Percentiles rank a stretch among this genome's conserved stretches.
These are phyloP conservation scores for Sarcophilus harrisii DNA, from an alignment of 2,797 vertebrate species.

Conservation along the genomic window DNA sequence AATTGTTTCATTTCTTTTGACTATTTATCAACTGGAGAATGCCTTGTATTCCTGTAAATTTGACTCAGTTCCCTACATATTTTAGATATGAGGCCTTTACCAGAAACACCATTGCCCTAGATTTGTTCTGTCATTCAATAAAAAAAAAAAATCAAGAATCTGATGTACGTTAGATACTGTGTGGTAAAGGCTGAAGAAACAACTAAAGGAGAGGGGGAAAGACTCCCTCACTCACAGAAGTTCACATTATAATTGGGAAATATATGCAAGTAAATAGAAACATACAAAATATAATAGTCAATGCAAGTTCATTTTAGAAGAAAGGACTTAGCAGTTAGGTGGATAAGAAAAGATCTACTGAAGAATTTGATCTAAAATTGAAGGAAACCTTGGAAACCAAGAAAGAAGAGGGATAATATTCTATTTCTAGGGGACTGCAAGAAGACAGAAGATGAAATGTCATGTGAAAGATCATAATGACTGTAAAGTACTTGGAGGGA, in stretches of 20 bases:
- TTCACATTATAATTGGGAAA: not conserved
- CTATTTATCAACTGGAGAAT: too few species aligned
- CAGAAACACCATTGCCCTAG: not conserved
- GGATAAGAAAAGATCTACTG: not conserved
- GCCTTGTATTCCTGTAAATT: too few species aligned
- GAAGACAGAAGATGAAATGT: not conserved
- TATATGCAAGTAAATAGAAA: not conserved
- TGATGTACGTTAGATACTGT: not conserved
- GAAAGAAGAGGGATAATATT: not conserved
- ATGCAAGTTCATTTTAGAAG: not conserved
- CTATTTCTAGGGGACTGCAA: not conserved
- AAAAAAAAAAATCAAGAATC: not conserved
- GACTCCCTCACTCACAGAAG: not conserved
- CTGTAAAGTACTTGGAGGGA: not conserved
- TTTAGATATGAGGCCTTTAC: too few species aligned
- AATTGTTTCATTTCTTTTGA: too few species aligned
- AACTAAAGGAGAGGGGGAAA: not conserved
- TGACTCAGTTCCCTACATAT: too few species aligned
- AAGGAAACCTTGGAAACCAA: not conserved
- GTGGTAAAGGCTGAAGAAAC: not conserved
- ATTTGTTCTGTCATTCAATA: not conserved
- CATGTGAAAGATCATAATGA: not conserved
- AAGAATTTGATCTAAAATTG: not conserved
- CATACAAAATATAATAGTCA: not conserved
- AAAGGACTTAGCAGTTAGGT: not conserved